A percentile compares a stretch with the other conserved stretches of the same genome.
These are phyloP conservation scores for Lemur catta DNA, from an alignment of 2,797 vertebrate species.

Conservation along the genomic window DNA sequence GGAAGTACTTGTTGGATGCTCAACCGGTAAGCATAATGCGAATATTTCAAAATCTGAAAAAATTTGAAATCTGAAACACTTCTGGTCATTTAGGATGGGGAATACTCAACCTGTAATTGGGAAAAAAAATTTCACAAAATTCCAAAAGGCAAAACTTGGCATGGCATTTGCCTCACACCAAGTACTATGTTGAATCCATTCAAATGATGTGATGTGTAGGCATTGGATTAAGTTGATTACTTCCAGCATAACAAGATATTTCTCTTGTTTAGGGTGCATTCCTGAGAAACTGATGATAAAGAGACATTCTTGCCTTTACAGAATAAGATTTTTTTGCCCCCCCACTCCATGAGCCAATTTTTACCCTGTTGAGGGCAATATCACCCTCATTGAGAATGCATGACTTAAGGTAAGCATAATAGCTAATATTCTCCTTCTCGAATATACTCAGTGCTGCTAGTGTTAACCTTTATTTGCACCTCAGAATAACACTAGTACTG, in stretches of 20 bases:
- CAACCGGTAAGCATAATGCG: too few relatives aligned
- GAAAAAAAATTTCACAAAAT: background rate
- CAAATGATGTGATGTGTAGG: background rate
- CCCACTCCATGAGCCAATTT: background rate
- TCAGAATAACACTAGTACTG: background rate
- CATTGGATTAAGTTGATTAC: background rate
- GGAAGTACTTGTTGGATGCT: background rate
- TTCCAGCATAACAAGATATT: background rate
- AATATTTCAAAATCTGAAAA: too few relatives aligned
- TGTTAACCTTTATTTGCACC: background rate
- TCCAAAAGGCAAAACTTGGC: background rate
- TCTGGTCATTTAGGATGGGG: background rate
- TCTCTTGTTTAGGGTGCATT: background rate
- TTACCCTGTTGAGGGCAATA: background rate
- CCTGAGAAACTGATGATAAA: background rate
- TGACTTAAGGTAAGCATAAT: background rate
- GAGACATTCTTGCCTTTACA: background rate
- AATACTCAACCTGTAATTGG: background rate
- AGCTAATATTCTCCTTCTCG: background rate
- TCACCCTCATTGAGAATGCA: background rate
- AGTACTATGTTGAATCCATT: background rate
- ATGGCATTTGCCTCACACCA: background rate
- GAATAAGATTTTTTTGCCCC: background rate
- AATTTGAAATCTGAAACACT: too few relatives aligned
- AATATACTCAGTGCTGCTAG: background rate